Conservation (phyloP, 1,140 invertebrate species). For the Matsumurasca onukii region DNA sequence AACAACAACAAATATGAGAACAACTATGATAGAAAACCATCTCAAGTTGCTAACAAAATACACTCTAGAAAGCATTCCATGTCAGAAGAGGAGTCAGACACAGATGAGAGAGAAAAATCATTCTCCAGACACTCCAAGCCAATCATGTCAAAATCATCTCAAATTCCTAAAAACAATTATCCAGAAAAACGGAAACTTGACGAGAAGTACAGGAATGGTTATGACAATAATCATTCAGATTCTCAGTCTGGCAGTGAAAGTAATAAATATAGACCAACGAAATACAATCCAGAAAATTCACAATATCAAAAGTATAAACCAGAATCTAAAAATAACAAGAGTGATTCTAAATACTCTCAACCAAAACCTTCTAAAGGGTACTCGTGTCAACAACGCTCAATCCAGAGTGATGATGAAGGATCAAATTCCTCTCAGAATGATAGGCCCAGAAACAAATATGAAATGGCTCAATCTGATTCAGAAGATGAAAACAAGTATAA, state of each 20-base stretch:
- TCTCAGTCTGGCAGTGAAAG: constrained; percentile 18
- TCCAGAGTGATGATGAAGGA: background rate
- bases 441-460: background rate
- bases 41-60: background rate
- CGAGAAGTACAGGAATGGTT: background rate
- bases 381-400: background rate
- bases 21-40: background rate
- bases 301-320: constrained; percentile 1
- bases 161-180: background rate
- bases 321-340: background rate
- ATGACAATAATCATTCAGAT: background rate
- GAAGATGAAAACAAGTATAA: constrained; percentile 12
- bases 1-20: constrained; percentile 1
- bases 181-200: background rate
- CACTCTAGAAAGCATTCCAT: constrained; percentile 11
- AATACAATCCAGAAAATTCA: background rate
- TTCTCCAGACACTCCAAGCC: background rate
- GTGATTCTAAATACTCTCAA: background rate
- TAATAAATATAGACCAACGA: background rate
- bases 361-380: background rate
- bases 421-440: background rate
- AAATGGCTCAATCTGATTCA: background rate
- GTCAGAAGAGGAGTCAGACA: constrained; percentile 12
- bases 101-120: background rate
- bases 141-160: background rate